A percentile compares a stretch with the other conserved stretches of the same genome.
phyloP scores from a whole-genome alignment of 2,113 vertebrate genomes.

The Candoia aspera region DNA sequence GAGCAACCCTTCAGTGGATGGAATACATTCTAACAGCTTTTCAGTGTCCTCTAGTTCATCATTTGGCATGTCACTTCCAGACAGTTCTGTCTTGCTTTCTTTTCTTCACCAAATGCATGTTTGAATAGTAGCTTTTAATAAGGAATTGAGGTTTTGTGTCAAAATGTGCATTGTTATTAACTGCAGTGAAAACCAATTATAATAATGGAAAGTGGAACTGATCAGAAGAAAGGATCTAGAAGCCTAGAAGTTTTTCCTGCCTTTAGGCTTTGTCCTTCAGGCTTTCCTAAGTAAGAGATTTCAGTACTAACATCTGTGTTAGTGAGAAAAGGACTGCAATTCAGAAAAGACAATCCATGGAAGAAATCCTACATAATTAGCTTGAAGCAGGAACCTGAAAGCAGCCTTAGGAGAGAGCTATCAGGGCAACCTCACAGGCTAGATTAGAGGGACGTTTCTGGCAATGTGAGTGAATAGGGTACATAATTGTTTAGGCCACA shows the following conservation, averaged over 20 bases:
- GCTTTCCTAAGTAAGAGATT: background rate
- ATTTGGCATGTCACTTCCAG: background rate
- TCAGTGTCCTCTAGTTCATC: rapidly evolving
- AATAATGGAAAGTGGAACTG: background rate
- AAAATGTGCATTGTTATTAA: rapidly evolving
- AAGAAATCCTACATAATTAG: background rate
- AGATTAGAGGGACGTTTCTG: background rate
- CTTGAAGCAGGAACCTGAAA: constrained; percentile 1
- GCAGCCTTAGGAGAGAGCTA: background rate
- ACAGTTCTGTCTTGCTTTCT: rapidly evolving
- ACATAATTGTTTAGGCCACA: background rate
- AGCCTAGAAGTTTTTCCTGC: background rate
- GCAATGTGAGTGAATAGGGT: background rate
- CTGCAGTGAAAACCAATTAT: background rate
- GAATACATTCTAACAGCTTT: background rate
- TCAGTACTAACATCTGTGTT: background rate
- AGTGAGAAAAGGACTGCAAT: background rate
- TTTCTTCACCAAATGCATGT: rapidly evolving
- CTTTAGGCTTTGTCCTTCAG: background rate
- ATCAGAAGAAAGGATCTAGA: background rate
- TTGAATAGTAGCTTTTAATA: rapidly evolving
- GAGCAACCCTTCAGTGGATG: background rate
- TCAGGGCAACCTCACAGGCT: background rate
- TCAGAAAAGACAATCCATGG: background rate
- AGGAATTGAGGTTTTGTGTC: constrained; percentile 6